These are phyloP conservation scores for Pluvialis apricaria DNA, from an alignment of 2,113 vertebrate species.

Conservation along the genomic window DNA sequence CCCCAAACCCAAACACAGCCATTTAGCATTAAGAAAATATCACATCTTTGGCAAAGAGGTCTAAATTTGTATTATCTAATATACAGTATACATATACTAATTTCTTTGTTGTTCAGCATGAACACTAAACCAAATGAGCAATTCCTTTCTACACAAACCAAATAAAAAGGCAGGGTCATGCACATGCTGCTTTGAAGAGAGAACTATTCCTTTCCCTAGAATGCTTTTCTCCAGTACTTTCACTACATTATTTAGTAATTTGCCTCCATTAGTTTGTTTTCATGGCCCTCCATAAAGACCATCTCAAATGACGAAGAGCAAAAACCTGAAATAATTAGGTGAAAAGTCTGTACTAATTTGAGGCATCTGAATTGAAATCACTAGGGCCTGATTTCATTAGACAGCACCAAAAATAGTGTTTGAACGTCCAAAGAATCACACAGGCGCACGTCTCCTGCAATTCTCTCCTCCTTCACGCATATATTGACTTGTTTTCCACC, in stretches of 20 bases:
- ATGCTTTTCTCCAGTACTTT: not conserved
- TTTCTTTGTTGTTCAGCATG: no score
- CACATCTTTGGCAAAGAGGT: no score
- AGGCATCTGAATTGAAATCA: not conserved
- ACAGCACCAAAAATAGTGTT: not conserved
- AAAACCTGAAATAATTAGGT: not conserved
- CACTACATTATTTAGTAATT: not conserved
- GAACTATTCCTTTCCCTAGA: not conserved
- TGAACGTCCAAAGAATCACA: not conserved
- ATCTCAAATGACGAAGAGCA: not conserved
- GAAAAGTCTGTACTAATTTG: not conserved
- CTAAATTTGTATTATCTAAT: no score
- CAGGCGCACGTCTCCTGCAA: not conserved
- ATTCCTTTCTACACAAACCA: no score
- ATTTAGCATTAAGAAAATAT: no score
- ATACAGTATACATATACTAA: no score
- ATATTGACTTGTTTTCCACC: not conserved
- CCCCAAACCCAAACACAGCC: no score
- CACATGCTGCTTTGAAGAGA: not conserved
- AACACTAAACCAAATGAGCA: no score
- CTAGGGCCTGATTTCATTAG: not conserved
- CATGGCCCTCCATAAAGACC: not conserved
- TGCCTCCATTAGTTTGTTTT: not conserved
- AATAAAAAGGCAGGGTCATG: not conserved
- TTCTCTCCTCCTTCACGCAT: no score